Evolutionary conservation across 2,113 vertebrate species (phyloP).

Genomic region (Dasyurus viverrinus): DNA sequence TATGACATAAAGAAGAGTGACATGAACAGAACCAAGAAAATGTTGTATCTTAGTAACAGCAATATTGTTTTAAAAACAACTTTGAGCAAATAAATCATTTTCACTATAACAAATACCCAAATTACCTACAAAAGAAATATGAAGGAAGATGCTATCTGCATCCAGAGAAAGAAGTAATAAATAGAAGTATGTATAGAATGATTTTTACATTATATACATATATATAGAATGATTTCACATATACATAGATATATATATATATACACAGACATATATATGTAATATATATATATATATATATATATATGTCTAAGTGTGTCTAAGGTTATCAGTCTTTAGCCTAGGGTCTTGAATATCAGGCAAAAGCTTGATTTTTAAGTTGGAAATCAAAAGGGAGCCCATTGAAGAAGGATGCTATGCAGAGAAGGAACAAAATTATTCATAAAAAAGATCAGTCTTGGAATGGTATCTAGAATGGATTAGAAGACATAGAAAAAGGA

Average conservation of each 20-base stretch:
- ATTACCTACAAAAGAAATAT: not conserved
- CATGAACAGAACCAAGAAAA: not conserved
- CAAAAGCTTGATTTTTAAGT: not conserved
- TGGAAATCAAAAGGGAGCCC: not conserved
- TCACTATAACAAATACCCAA: not conserved
- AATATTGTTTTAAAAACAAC: not conserved
- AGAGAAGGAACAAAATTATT: not conserved
- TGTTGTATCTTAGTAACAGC: not conserved
- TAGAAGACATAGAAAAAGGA: not conserved
- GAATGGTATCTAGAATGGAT: not conserved
- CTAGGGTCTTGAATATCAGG: not conserved
- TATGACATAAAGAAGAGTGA: not conserved
- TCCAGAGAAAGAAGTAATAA: not conserved
- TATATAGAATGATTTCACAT: too few relatives aligned
- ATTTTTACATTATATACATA: not conserved
- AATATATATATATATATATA: too few relatives aligned
- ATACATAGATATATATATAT: too few relatives aligned
- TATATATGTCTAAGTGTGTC: too few relatives aligned
- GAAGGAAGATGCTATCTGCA: not conserved
- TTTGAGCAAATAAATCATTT: not conserved
- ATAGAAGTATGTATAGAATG: not conserved
- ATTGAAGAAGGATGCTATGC: not conserved
- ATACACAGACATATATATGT: too few relatives aligned
- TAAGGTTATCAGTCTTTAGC: not conserved
- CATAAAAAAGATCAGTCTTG: not conserved